Base-by-base conservation (phyloP, 1,140 invertebrate genomes). In the Oscheius sp. region DNA sequence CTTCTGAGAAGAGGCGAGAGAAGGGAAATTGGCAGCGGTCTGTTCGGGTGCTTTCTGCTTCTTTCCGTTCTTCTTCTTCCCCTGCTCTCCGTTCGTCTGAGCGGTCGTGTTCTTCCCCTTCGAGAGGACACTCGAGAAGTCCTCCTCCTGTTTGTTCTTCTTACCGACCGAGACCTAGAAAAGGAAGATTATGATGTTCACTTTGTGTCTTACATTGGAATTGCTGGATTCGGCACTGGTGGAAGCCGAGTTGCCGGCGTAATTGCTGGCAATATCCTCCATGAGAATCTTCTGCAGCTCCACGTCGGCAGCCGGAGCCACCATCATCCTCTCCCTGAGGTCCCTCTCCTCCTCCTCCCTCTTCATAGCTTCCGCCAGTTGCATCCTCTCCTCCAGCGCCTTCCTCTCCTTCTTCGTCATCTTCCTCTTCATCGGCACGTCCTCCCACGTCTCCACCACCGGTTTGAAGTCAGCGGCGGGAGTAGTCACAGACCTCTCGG, bases 11-110 rank as follows among this genome's bases (percentile, higher is more conserved):
- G 65, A 68, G 28, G 34, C 31, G 26, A 46, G 38, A 26, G 32
- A 55, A 55, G 49, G 29, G 18, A n/a, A 67, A 18, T 49, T 23
- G 64, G 29, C 13, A 67, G 29, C 29, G 46, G 29, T 55, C 65
- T n/a, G n/a, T n/a, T n/a, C n/a, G n/a, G n/a, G n/a, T n/a, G n/a
- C n/a, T n/a, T 55, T 55, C 38, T 55, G 7, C 28, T 55, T 55
- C 49, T 55, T 55, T 23, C 28, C 28, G 49, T n/a, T n/a, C 38
- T 55, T 55, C 15, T 7, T 13, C 7, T 7, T 55, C 7, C 15
- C 28, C 23, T 55, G 15, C 15, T 55, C 28, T 4, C 28, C 4
- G 23, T 55, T 13, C 15, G 7, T 26, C 49, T 55, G 7, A 13
- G 23, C 7, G 7, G 23, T 23, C 7, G 49, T 7, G 23, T 55